Evolutionary conservation across 2,113 vertebrate genomes (phyloP).

Genomic region (Cryptomyrus ogoouensis): DNA sequence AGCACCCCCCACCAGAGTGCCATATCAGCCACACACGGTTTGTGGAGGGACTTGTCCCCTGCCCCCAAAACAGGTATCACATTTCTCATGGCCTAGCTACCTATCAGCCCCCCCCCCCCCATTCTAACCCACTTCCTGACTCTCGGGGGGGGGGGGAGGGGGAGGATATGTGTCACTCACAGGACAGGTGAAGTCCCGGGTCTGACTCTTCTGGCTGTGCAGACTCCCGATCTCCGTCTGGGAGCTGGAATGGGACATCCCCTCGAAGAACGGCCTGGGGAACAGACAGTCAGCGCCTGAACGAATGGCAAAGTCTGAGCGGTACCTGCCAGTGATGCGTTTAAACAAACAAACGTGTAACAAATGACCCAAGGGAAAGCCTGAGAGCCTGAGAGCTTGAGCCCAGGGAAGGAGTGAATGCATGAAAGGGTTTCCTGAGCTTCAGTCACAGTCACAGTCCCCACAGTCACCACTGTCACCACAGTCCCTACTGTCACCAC

Average conservation of each 20-base stretch:
- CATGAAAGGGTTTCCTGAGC: background rate
- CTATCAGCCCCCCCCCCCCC: too few relatives aligned
- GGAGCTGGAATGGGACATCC: conserved; percentile 69
- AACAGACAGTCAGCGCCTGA: background rate
- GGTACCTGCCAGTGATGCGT: background rate
- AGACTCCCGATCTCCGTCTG: conserved; percentile 68
- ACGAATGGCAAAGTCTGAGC: background rate
- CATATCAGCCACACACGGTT: background rate
- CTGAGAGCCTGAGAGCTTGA: background rate
- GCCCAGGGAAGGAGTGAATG: background rate
- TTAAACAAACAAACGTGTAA: background rate
- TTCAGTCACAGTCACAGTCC: background rate
- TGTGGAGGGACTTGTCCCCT: background rate
- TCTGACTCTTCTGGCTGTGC: conserved; percentile 61
- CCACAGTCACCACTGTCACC: too few relatives aligned
- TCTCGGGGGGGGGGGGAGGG: background rate
- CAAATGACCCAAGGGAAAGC: background rate
- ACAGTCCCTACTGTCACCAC: background rate
- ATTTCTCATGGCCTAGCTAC: too few relatives aligned
- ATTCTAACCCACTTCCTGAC: background rate
- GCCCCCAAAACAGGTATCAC: too few relatives aligned
- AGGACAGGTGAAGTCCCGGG: conserved; percentile 47
- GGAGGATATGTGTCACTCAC: conserved; percentile 47
- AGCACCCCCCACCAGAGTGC: background rate
- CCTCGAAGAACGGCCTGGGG: conserved; percentile 60